Percentiles rank a stretch among this genome's conserved stretches.
phyloP scores from a whole-genome alignment of 2,797 vertebrate species.

The Notoglanidium macrostoma region DNA sequence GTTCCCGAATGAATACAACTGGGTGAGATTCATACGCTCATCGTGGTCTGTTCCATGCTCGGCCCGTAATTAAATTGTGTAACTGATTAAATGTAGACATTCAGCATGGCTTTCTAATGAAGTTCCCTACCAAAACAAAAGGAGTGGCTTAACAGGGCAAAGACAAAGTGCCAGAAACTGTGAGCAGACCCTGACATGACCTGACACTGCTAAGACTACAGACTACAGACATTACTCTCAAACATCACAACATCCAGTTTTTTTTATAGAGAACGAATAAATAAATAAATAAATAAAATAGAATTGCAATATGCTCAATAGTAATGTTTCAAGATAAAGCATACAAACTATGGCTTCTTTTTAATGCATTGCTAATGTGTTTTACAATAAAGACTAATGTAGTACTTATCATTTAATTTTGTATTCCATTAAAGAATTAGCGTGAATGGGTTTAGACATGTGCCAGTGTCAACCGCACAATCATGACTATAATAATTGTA shows the following conservation, averaged over 20 bases:
- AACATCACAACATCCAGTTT: neutral
- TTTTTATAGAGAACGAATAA: neutral
- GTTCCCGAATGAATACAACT: conserved; percentile 53
- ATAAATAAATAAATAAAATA: neutral
- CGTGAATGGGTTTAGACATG: conserved; percentile 47
- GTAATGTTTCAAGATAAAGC: neutral
- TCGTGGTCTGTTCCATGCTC: conserved; percentile 47
- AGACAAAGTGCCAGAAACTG: conserved; percentile 40
- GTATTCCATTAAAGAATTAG: conserved; percentile 53
- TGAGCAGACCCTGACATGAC: conserved; percentile 20
- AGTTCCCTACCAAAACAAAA: conserved; percentile 52
- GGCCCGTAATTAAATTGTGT: conserved; percentile 59
- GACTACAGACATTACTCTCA: neutral
- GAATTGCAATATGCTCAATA: neutral
- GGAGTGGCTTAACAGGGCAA: conserved; percentile 43
- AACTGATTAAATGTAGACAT: conserved; percentile 64
- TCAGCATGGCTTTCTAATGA: conserved; percentile 57
- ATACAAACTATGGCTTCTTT: conserved; percentile 3
- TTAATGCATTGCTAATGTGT: conserved; percentile 33
- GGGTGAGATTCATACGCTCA: conserved; percentile 42
- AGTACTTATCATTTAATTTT: conserved; percentile 38
- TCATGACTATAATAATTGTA: conserved; percentile 45
- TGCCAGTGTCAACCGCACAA: conserved; percentile 36
- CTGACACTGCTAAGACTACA: neutral
- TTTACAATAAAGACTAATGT: conserved; percentile 44